phyloP scores from a whole-genome alignment of 2,888 invertebrate species.

The Pegoplata infirma region DNA sequence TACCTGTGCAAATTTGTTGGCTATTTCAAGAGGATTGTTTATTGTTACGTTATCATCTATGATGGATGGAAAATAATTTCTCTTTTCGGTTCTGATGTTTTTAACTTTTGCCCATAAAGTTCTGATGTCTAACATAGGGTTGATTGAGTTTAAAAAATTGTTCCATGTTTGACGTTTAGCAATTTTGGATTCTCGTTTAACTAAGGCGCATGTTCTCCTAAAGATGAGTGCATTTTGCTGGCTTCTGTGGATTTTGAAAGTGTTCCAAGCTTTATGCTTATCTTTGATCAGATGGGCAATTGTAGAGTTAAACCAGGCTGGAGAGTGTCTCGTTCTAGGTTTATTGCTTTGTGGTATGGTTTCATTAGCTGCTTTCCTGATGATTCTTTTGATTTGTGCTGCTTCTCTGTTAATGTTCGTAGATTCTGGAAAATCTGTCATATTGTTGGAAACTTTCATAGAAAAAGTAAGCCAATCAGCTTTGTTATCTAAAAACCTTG shows the following conservation, averaged over 20 bases:
- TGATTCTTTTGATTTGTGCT: not conserved
- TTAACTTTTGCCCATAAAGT: not conserved
- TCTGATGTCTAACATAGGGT: not conserved
- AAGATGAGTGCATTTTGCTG: not conserved
- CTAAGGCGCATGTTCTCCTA: not conserved
- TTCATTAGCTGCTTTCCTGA: not conserved
- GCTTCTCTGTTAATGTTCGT: conserved; percentile 11
- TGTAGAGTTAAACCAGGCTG: not conserved
- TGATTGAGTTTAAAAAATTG: not conserved
- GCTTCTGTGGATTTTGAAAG: not conserved
- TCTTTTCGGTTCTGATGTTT: not conserved
- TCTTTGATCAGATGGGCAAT: not conserved
- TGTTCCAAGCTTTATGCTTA: not conserved
- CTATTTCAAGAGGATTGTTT: not conserved
- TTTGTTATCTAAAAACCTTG: conserved; percentile 6
- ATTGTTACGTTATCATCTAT: not conserved
- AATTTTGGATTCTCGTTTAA: not conserved
- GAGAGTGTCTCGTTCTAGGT: not conserved
- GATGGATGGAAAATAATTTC: not conserved
- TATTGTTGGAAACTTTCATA: not conserved
- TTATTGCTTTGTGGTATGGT: not conserved
- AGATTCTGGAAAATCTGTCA: not conserved
- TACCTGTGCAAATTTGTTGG: not conserved
- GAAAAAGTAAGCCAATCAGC: not conserved
- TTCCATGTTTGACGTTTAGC: not conserved